phyloP scores from a whole-genome alignment of 92 coral and sea anemone genomes.

The Phenganax marumi region DNA sequence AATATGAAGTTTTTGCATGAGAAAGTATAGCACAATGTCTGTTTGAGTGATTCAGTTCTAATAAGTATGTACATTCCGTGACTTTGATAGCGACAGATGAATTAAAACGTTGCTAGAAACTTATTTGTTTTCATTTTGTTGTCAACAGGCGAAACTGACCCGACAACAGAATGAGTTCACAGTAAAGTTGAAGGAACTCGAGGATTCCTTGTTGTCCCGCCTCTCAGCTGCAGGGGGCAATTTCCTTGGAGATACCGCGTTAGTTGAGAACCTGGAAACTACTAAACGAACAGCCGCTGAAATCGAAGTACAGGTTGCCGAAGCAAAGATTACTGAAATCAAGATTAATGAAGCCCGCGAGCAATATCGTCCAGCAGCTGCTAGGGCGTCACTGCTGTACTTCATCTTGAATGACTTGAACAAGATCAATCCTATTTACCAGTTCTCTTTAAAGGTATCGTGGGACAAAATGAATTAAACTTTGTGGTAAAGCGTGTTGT shows the following conservation, averaged over 20 bases:
- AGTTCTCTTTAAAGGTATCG: constrained; percentile 93
- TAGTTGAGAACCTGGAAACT: constrained; percentile 94
- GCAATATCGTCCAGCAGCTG: constrained; percentile 98
- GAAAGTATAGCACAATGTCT: no score
- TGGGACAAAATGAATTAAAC: background rate
- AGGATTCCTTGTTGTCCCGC: constrained; percentile 89
- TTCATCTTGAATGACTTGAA: constrained; percentile 94
- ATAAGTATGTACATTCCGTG: no score
- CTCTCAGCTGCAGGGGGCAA: constrained; percentile 98
- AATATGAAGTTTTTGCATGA: background rate
- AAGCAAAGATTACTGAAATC: constrained; percentile 87
- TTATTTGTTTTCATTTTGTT: background rate
- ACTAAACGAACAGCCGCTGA: constrained; percentile 98
- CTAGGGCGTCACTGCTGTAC: constrained; percentile 81
- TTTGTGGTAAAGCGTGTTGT: background rate
- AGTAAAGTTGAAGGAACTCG: constrained; percentile 87
- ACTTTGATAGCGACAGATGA: no score
- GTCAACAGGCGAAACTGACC: constrained; percentile 78
- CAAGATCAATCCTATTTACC: constrained; percentile 98
- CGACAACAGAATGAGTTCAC: constrained; percentile 96
- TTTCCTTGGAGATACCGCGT: constrained; percentile 97
- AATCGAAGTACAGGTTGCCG: constrained; percentile 92
- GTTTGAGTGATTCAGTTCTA: no score
- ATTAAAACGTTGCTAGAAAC: no score
- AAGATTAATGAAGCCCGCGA: constrained; percentile 99